Conservation (phyloP, 2,113 vertebrate genomes). For the Daubentonia madagascariensis region DNA sequence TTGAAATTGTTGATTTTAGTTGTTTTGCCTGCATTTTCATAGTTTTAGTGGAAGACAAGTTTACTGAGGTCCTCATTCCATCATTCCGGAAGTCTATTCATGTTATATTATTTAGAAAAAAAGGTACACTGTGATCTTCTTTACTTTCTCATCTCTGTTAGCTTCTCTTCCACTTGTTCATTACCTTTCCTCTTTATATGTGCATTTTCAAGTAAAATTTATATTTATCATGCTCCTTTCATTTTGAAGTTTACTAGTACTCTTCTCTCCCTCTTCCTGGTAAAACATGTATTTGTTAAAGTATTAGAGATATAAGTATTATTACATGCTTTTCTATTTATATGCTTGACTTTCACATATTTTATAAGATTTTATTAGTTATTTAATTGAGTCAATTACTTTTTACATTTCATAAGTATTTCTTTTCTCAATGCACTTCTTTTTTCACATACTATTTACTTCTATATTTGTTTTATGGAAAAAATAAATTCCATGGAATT, state of each 20-base stretch:
- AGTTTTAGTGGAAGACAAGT: not conserved
- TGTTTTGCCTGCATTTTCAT: not conserved
- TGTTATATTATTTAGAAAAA: not conserved
- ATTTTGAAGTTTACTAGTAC: not conserved
- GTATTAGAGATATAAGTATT: not conserved
- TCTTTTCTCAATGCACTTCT: not conserved
- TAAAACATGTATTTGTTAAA: not conserved
- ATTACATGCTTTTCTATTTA: not conserved
- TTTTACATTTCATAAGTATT: not conserved
- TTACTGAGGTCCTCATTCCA: not conserved
- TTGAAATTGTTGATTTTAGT: not conserved
- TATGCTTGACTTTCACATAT: not conserved
- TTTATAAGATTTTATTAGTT: not conserved
- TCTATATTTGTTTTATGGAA: conserved; percentile 24
- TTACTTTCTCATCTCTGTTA: not conserved
- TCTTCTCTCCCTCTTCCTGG: not conserved
- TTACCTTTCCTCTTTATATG: not conserved
- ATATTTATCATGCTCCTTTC: not conserved
- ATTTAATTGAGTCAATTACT: not conserved
- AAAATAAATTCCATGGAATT: not conserved
- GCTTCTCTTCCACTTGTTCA: not conserved
- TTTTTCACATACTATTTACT: not conserved
- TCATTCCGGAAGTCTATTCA: not conserved
- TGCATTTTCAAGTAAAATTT: conserved; percentile 2
- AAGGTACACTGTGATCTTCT: not conserved